Percentiles rank a stretch among this genome's conserved stretches.
phyloP scores from a whole-genome alignment of 2,888 invertebrate species.

The Zhengitettix transpicula region DNA sequence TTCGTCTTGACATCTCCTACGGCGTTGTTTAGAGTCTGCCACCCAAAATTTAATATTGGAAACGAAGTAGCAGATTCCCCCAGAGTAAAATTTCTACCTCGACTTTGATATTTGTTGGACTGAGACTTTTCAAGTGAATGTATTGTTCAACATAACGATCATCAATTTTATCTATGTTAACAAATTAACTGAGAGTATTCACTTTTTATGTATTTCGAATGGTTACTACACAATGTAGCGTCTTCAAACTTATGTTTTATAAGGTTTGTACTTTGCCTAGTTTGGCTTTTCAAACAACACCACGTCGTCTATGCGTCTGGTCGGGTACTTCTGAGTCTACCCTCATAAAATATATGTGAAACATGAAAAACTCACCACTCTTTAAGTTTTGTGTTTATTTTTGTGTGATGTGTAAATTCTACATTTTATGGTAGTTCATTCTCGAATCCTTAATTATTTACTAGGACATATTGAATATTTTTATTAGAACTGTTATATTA shows the following conservation, averaged over 20 bases:
- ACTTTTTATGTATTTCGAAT: background rate
- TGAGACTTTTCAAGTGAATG: background rate
- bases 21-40: background rate
- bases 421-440: too few species aligned
- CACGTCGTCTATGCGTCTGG: background rate
- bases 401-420: too few species aligned
- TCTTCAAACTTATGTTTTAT: background rate
- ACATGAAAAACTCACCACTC: too few species aligned
- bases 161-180: background rate
- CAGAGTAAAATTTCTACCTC: background rate
- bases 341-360: too few species aligned
- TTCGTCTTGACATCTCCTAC: background rate
- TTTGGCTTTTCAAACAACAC: background rate
- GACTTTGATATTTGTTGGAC: background rate
- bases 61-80: background rate
- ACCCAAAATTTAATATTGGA: background rate
- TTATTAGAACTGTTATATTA: too few species aligned
- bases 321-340: background rate
- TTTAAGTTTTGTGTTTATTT: too few species aligned
- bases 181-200: background rate
- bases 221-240: background rate
- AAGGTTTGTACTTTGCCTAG: background rate
- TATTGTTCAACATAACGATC: background rate
- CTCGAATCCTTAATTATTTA: too few species aligned
- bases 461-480: too few species aligned